Conservation (phyloP, 2,113 vertebrate genomes). For the Microcebus griseorufus region DNA sequence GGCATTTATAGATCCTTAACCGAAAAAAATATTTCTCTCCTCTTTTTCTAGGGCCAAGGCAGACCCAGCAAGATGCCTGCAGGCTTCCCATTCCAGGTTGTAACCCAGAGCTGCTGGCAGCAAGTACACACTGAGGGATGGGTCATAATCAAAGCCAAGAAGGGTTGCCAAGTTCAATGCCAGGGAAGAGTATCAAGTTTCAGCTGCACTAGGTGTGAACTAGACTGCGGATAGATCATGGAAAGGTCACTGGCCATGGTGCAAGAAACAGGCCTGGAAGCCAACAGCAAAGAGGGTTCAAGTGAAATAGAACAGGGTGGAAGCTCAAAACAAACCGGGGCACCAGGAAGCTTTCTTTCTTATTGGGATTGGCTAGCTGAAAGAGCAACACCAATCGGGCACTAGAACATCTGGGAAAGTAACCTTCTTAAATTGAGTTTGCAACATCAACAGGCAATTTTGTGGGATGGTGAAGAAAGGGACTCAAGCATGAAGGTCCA, state of each 20-base stretch:
- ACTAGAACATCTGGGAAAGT: not conserved
- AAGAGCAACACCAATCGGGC: not conserved
- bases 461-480: not conserved
- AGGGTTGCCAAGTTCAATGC: slow-evolving; percentile 44
- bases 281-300: not conserved
- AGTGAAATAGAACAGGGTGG: not conserved
- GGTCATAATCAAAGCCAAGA: slow-evolving; percentile 25
- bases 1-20: not conserved
- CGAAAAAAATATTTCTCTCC: not conserved
- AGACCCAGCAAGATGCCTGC: not conserved
- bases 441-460: not conserved
- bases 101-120: slow-evolving; percentile 46
- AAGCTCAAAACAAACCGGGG: not conserved
- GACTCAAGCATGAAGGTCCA: not conserved
- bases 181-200: slow-evolving; percentile 6
- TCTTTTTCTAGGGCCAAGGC: not conserved
- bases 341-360: not conserved
- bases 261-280: not conserved
- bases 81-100: slow-evolving; percentile 30
- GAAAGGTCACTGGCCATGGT: not conserved
- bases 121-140: not conserved
- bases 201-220: slow-evolving; percentile 14
- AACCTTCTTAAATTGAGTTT: not conserved
- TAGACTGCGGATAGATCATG: not conserved
- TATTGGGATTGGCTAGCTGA: not conserved